phyloP scores from a whole-genome alignment of 2,888 invertebrate species.

The Stomorhina lunata region DNA sequence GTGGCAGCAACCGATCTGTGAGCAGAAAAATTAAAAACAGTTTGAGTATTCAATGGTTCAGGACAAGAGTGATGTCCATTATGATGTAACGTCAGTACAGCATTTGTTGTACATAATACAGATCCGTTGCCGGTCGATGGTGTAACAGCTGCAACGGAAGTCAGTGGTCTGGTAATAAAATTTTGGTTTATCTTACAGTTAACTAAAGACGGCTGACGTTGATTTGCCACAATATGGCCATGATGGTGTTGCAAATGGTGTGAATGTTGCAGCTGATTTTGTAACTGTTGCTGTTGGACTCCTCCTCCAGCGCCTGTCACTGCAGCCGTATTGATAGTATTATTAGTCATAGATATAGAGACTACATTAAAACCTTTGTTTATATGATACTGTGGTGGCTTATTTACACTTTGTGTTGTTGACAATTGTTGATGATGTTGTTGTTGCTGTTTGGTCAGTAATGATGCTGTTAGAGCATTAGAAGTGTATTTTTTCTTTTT shows the following conservation, averaged over 20 bases:
- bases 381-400: background rate
- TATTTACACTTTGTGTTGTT: background rate
- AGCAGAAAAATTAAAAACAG: background rate
- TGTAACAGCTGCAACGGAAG: background rate
- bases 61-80: background rate
- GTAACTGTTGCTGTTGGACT: background rate
- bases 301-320: background rate
- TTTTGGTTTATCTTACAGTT: background rate
- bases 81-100: background rate
- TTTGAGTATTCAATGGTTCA: background rate
- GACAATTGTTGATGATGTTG: background rate
- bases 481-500: constrained; percentile 5
- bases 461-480: background rate
- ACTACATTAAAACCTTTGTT: constrained; percentile 1
- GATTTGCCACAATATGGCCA: background rate
- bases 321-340: background rate
- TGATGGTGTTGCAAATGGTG: background rate
- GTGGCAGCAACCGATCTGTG: background rate
- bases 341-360: constrained; percentile 1
- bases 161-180: background rate
- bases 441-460: background rate
- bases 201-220: background rate
- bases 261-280: background rate
- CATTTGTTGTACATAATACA: background rate
- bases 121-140: background rate